Evolutionary conservation across 1,140 invertebrate species (phyloP), one percentile per base, ranked within the genome.

Genomic region (Nomia melanderi): DNA sequence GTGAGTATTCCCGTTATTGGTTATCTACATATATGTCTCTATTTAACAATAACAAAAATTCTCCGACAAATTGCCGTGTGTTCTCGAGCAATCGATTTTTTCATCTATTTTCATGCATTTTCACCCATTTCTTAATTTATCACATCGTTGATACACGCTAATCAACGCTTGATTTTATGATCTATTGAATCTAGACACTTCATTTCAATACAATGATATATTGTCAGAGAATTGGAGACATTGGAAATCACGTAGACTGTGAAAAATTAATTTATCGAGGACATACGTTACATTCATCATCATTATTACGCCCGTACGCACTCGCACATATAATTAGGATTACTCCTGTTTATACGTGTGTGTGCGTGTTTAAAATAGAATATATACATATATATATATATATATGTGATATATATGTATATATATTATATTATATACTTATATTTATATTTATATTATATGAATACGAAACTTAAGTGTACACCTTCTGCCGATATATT

Each of bases 1-100:
- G 97, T 98, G 96, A 98, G 97, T 98, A 93, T 93, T 90, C 44
- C 50, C 23, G 62, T 78, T 64, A 44, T 83, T 53, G 76, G 69
- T 76, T 7, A 83, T 78, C 23, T 59, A 64, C 66, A 72, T 81
- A 85, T 81, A 59, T 60, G 29, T 78, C 41, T 83, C 76, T 85
- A 70, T 80, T 71, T 85, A 86, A 73, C 66, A 76, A 66, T 86
- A 86, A 77, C 56, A 17, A 76, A 66, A 77, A 56, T 77, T 80
- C 62, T 67, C 44, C 70, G 73, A 73, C 70, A 64, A 54, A 77
- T 39, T 29, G 36, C 20, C 73, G 77, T 76, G 72, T 31, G 31
- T 77, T 63, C 47, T 71, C 74, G 66, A 54, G 64, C 64, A 27
- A 60, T 23, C 12, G 47, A 60, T 36, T 29, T 20, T 41, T 9